These are phyloP conservation scores for Peromyscus nudipes DNA, from an alignment of 2,797 vertebrate genomes.

Conservation along the genomic window DNA sequence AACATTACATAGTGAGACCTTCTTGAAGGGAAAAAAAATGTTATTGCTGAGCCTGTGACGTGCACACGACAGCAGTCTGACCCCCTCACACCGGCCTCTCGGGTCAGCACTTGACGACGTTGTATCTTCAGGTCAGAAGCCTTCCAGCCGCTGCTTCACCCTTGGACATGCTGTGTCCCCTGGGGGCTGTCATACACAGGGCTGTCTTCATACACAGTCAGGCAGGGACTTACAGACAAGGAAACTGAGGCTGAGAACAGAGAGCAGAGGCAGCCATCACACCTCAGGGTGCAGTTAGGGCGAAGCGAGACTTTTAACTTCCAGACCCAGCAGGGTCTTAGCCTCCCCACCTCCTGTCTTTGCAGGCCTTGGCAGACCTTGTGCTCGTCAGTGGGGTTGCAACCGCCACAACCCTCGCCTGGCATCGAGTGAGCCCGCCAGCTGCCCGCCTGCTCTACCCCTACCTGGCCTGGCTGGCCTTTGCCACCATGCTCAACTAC, in stretches of 20 bases:
- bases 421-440: conserved; percentile 86
- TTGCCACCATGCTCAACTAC: conserved; percentile 88
- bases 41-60: neutral
- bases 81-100: neutral
- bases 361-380: conserved; percentile 88
- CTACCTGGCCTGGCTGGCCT: conserved; percentile 89
- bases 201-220: neutral
- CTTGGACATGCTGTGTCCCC: too few relatives aligned
- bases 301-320: too few relatives aligned
- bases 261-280: neutral
- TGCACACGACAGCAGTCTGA: too few relatives aligned
- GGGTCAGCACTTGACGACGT: neutral
- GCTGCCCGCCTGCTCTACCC: conserved; percentile 89
- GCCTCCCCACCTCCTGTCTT: neutral
- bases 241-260: neutral
- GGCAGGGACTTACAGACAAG: neutral
- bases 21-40: neutral
- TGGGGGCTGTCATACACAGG: too few relatives aligned
- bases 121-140: neutral
- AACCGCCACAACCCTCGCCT: conserved; percentile 85
- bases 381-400: conserved; percentile 83
- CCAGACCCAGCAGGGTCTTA: neutral
- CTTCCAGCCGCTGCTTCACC: accelerated
- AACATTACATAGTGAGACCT: neutral
- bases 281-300: neutral